These are phyloP conservation scores for Beroe forskalii DNA, from an alignment of 37 sponge, comb jelly and placozoan genomes.

Conservation along the genomic window DNA sequence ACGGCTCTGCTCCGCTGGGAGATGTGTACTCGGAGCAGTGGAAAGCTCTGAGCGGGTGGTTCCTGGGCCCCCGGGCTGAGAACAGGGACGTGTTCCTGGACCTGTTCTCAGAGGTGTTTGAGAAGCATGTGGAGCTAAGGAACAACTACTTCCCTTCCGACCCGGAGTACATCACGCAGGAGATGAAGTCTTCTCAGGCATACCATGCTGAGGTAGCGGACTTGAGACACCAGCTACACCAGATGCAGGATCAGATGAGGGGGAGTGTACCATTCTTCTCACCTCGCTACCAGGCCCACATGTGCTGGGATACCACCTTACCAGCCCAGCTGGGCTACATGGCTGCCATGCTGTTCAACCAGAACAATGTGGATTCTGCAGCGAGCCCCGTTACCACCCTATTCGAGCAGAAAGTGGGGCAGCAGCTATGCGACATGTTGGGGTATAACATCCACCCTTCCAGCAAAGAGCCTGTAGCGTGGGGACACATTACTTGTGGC, in stretches of 20 bases:
- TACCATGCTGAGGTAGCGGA: constrained; percentile 4
- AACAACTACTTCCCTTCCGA: constrained; percentile 48
- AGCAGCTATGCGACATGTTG: constrained; percentile 61
- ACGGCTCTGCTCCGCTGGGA: constrained; percentile 3
- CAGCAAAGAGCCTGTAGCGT: neutral
- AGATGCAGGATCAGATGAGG: constrained; percentile 28
- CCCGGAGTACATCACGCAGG: constrained; percentile 62
- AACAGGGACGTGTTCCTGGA: constrained; percentile 57
- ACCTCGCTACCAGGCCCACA: constrained; percentile 66
- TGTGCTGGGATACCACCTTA: constrained; percentile 51
- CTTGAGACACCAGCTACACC: neutral
- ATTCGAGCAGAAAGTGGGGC: constrained; percentile 52
- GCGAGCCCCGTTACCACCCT: constrained; percentile 43
- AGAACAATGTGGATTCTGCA: constrained; percentile 63
- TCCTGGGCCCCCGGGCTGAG: constrained; percentile 62
- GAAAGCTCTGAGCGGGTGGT: constrained; percentile 60
- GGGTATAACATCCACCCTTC: constrained; percentile 20
- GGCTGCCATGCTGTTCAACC: constrained; percentile 66
- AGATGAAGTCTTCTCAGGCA: constrained; percentile 6
- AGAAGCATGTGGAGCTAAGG: constrained; percentile 18
- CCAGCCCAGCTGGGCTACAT: constrained; percentile 60
- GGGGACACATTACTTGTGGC: constrained; percentile 65
- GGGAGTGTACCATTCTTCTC: constrained; percentile 62
- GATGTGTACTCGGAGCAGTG: constrained; percentile 8
- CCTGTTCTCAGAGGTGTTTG: constrained; percentile 20